Base-by-base conservation (phyloP, 1,140 invertebrate species). In the Papilio helenus region DNA sequence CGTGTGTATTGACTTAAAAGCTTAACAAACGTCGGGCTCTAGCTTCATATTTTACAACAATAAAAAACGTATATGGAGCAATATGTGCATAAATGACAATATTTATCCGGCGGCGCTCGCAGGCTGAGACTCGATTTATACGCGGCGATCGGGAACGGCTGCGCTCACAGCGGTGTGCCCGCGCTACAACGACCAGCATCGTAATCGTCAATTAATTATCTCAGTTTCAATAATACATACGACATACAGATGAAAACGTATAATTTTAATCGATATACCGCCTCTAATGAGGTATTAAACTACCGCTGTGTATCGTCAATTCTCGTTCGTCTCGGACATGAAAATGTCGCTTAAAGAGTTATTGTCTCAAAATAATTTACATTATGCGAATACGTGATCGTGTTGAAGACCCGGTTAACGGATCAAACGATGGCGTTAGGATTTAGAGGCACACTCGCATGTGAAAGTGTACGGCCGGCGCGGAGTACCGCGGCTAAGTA, bases 21-120 rank as follows among this genome's bases (percentile, higher is more conserved):
- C 78, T 82, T 76, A 87, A 90, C 84, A 86, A 88, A 88, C 82
- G 88, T 81, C 85, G 86, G 79, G 84, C 82, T 89, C 88, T 87
- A 90, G 87, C 88, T 89, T 93, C 89, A 94, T 94, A 94, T 93
- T 93, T 94, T 92, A 94, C 91, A 91, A 87, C 82, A 71, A 90
- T 93, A 94, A 94, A 93, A 93, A 93, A 88, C 92, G 81, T 93
- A 93, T 93, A 94, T 93, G 92, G 93, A 93, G 92, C 92, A 94
- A 93, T 92, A 92, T 94, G 92, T 93, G 90, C 90, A 93, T 93
- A 93, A 94, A 93, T 91, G 93, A 91, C 89, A 92, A 93, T 94
- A 91, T 93, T 94, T 88, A 91, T 89, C 84, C 86, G 79, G 51
- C 76, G 20, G 81, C 80, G 79, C 84, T 81, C 84, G 85, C 86